Evolutionary conservation across 2,113 vertebrate species (phyloP), one percentile per base, ranked within the genome.

Genomic region (Pimephales promelas): DNA sequence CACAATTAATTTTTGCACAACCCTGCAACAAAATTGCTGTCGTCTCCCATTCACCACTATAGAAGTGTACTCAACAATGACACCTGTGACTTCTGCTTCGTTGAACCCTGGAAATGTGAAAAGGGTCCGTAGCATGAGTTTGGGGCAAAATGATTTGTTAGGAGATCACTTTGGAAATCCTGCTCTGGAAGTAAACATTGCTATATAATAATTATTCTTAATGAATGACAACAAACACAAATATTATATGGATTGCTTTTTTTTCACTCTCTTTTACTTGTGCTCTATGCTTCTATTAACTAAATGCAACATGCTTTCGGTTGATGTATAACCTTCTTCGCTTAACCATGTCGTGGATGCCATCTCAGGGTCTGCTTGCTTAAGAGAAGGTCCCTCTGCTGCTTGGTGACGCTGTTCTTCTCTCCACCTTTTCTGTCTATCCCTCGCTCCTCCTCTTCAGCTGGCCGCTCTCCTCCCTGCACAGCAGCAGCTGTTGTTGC

Each of bases 401-500:
- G 57, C 34, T 20, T 31, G 40, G 72, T 79, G 57, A 45, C 5
- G 52, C 56, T 3, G 24, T 45, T 76, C 13, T 72, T 72, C 2
- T 77, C 62, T 72, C 28, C 62, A 43, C 24, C 75, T 72, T n/a
- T 70, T 68, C 34, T 68, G 13, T 20, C 14, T 45, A 16, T 47
- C 20, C n/a, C 24, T 45, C 26, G 31, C 74, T 54, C 9, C 62
- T 26, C 5, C 20, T 49, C 47, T 84, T 20, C 90, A 96, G 95
- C 95, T 97, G 72, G 96, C 96, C 0, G 96, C 96, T 7, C 95
- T 97, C 89, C 95, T 97, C 84, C 96, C 96, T 0, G 94, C 96
- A 14, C 96, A 96, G 90, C 96, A 97, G 92, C 96, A 97, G 93
- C 90, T 97, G 66, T 94, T 97, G 86, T 93, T 97, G 64, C 96